A percentile compares a stretch with the other conserved stretches of the same genome.
Conservation (phyloP, 2,888 invertebrate species). For the Deilephila elpenor region DNA sequence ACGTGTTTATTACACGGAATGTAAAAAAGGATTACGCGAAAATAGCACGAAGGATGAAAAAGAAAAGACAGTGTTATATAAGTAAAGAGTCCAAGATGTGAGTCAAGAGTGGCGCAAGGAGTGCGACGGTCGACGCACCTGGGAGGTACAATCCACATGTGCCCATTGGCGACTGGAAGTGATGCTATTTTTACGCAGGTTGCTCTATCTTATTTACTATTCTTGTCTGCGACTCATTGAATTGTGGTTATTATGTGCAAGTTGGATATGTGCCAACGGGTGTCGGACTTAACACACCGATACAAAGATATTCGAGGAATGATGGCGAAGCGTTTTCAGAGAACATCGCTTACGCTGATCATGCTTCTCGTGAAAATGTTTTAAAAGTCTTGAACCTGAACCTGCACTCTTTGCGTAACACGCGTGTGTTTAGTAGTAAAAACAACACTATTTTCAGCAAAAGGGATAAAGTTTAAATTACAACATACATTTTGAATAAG, state of each 20-base stretch:
- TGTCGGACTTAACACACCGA: slow-evolving; percentile 75
- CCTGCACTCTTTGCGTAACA: slow-evolving; percentile 15
- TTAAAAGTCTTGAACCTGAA: slow-evolving; percentile 34
- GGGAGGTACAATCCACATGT: slow-evolving; percentile 78
- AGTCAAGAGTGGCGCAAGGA: slow-evolving; percentile 51
- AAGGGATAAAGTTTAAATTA: slow-evolving; percentile 36
- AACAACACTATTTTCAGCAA: slow-evolving; percentile 37
- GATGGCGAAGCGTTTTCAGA: slow-evolving; percentile 67
- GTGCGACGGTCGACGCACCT: slow-evolving; percentile 79
- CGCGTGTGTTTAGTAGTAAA: slow-evolving; percentile 46
- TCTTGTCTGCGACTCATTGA: slow-evolving; percentile 84
- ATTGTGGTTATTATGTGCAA: slow-evolving; percentile 85
- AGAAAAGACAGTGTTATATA: slow-evolving; percentile 38
- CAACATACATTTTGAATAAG: slow-evolving; percentile 57
- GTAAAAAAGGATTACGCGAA: slow-evolving; percentile 33
- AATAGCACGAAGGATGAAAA: slow-evolving; percentile 32
- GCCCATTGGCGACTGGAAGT: slow-evolving; percentile 77
- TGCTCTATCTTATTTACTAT: slow-evolving; percentile 84
- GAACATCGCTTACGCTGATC: slow-evolving; percentile 57
- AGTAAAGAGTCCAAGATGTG: slow-evolving; percentile 35
- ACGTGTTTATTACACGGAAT: slow-evolving; percentile 23
- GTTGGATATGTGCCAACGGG: slow-evolving; percentile 80
- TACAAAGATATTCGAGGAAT: slow-evolving; percentile 80
- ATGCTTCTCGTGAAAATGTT: slow-evolving; percentile 48
- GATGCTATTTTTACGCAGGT: slow-evolving; percentile 81